Conservation (phyloP, 2,113 vertebrate species). For the Nycticryphes semicollaris region DNA sequence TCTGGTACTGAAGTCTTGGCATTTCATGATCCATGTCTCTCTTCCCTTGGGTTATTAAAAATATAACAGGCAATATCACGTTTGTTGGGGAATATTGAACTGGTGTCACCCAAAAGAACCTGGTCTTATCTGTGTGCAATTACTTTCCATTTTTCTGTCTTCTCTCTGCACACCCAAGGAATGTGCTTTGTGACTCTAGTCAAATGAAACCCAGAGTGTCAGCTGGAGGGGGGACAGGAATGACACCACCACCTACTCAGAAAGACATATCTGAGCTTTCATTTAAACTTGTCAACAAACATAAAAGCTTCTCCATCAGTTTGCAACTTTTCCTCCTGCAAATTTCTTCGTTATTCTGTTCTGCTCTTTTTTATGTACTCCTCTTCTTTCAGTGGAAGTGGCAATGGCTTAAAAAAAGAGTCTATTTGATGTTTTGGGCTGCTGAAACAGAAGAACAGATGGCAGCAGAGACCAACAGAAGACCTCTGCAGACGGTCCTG, state of each 20-base stretch:
- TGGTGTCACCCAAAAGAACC: not conserved
- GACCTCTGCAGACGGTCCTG: not conserved
- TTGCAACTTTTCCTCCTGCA: not conserved
- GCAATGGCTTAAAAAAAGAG: not conserved
- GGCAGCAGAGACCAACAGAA: constrained; percentile 2
- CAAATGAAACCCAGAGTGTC: not conserved
- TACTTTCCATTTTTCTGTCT: not conserved
- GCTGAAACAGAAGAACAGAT: constrained; percentile 35
- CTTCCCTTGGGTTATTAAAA: not conserved
- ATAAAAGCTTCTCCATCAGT: not conserved
- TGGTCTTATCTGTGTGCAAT: not conserved
- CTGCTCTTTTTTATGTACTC: not conserved
- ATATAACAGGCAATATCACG: not conserved
- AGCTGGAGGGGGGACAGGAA: not conserved
- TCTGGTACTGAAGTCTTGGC: not conserved
- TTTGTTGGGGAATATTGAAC: not conserved
- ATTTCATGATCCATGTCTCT: not conserved
- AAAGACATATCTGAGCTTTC: constrained; percentile 6
- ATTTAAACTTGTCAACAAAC: constrained; percentile 43
- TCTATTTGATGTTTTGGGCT: not conserved
- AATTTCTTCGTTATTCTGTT: not conserved
- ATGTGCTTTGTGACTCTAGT: not conserved
- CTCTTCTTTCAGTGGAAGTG: not conserved
- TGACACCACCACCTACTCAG: not conserved
- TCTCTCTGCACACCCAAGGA: not conserved